Evolutionary conservation across 2,888 invertebrate genomes (phyloP).

Genomic region (Anarsia innoxiella): DNA sequence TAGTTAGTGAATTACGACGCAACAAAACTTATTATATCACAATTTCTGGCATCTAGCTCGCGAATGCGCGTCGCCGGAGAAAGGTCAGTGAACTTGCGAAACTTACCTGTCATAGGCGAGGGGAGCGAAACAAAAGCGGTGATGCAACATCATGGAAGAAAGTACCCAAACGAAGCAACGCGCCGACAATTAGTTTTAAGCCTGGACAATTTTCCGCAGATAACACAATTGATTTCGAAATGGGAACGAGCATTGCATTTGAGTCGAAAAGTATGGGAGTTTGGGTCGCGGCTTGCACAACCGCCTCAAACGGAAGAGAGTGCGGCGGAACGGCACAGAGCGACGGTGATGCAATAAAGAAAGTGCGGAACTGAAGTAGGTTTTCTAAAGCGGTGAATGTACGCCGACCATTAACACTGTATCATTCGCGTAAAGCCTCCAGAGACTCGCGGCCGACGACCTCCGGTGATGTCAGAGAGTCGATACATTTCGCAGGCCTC

Average conservation of each 20-base stretch:
- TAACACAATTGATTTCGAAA: conserved; percentile 46
- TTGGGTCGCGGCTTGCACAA: conserved; percentile 54
- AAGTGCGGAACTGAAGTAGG: conserved; percentile 72
- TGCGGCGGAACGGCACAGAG: conserved; percentile 60
- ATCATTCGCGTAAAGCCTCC: conserved; percentile 49
- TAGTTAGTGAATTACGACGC: conserved; percentile 44
- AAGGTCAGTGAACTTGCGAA: conserved; percentile 70
- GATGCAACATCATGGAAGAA: conserved; percentile 59
- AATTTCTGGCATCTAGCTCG: conserved; percentile 46
- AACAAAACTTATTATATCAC: conserved; percentile 56
- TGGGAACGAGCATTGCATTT: conserved; percentile 34
- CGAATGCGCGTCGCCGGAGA: conserved; percentile 47
- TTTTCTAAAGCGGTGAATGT: conserved; percentile 73
- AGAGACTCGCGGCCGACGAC: conserved; percentile 45
- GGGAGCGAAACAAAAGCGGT: conserved; percentile 45
- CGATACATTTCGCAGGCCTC: conserved; percentile 32
- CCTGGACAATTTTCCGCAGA: conserved; percentile 28
- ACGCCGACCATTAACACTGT: conserved; percentile 63
- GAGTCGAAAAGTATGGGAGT: conserved; percentile 39
- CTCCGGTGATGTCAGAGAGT: conserved; percentile 50
- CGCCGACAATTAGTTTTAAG: conserved; percentile 24
- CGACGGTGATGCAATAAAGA: conserved; percentile 72
- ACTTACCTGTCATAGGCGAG: conserved; percentile 59
- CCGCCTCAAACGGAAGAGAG: conserved; percentile 57
- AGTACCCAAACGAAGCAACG: conserved; percentile 43